phyloP scores from a whole-genome alignment of 2,888 invertebrate genomes.

The Cheiracanthium punctorium region DNA sequence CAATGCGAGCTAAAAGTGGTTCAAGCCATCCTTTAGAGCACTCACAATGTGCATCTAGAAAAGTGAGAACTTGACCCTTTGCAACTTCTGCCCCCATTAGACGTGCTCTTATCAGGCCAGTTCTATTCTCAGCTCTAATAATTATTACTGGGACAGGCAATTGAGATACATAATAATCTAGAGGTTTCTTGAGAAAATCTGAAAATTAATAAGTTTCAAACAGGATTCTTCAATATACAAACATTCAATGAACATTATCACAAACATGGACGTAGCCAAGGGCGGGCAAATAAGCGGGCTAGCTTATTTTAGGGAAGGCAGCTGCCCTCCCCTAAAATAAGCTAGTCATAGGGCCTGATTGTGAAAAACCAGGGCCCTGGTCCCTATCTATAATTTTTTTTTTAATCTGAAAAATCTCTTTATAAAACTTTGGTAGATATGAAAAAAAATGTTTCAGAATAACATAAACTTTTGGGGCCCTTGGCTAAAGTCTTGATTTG shows the following conservation, averaged over 20 bases:
- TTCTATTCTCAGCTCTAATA: slow-evolving; percentile 82
- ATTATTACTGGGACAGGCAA: slow-evolving; percentile 82
- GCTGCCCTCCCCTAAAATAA: too few species aligned
- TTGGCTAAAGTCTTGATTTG: too few species aligned
- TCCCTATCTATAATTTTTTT: too few species aligned
- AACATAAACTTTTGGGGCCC: too few species aligned
- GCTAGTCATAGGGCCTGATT: too few species aligned
- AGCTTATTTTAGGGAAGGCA: too few species aligned
- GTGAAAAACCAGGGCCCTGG: too few species aligned
- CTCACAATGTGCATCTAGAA: slow-evolving; percentile 96
- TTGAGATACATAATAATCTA: slow-evolving; percentile 73
- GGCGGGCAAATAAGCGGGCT: too few species aligned
- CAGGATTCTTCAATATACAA: neutral
- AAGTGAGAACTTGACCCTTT: slow-evolving; percentile 85
- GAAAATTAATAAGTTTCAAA: neutral
- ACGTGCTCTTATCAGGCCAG: slow-evolving; percentile 89
- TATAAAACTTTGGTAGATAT: too few species aligned
- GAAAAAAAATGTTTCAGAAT: too few species aligned
- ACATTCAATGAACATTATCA: neutral
- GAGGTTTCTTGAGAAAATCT: slow-evolving; percentile 51
- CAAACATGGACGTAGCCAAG: too few species aligned
- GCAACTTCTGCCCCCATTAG: slow-evolving; percentile 85
- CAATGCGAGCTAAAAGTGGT: slow-evolving; percentile 82
- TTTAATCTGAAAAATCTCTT: too few species aligned
- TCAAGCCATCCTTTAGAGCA: slow-evolving; percentile 89